Conservation (phyloP, 92 coral and sea anemone genomes). For the Muricea muricata region DNA sequence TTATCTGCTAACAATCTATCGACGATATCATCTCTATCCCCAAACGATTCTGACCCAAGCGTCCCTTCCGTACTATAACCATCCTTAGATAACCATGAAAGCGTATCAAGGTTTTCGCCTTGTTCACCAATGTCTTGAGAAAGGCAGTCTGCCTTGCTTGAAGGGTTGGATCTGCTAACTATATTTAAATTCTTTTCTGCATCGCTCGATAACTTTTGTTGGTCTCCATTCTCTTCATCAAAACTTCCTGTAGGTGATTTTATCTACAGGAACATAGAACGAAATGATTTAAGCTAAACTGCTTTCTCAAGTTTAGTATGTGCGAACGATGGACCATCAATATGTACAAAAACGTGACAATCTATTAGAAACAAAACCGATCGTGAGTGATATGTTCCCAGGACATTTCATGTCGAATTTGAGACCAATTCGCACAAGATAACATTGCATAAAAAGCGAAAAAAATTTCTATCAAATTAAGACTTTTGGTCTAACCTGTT, state of each 20-base stretch:
- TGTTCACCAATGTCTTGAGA: neutral
- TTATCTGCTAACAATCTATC: neutral
- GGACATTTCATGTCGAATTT: no score
- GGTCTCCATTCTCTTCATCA: neutral
- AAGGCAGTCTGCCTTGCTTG: neutral
- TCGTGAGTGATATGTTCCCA: no score
- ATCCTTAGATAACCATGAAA: neutral
- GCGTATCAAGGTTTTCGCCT: neutral
- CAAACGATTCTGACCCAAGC: conserved; percentile 9
- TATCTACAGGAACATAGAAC: neutral
- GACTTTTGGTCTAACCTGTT: no score
- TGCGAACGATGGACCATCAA: no score
- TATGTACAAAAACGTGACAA: no score
- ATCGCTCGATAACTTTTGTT: neutral
- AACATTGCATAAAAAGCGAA: no score
- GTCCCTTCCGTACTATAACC: conserved; percentile 30
- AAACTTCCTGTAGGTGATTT: neutral
- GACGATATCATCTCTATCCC: neutral
- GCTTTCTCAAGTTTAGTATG: no score
- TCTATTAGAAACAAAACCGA: no score
- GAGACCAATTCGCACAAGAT: no score
- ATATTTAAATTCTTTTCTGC: neutral
- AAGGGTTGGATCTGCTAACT: neutral
- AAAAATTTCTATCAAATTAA: no score
- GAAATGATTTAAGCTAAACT: neutral